Conservation (phyloP, 30 jellyfish, hydroid and myxozoan species). For the Morbakka virulenta region DNA sequence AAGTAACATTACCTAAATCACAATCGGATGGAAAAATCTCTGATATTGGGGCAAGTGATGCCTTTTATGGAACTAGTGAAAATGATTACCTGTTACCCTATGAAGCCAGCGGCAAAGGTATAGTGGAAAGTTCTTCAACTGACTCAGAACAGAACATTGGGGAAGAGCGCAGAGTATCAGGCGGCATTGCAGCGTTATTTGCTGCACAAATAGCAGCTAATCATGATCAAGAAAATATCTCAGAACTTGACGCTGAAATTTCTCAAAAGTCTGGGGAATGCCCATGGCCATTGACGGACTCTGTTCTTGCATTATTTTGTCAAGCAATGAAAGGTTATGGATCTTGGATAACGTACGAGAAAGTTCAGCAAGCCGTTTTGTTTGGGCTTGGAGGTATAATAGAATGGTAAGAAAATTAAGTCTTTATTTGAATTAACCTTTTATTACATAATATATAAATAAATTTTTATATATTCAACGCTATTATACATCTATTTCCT, state of each 20-base stretch:
- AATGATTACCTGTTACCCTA: no score
- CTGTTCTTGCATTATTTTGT: constrained; percentile 73
- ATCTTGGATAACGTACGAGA: constrained; percentile 89
- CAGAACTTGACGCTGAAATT: constrained; percentile 59
- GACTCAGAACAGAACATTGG: neutral
- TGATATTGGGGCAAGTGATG: neutral
- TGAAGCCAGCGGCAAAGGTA: no score
- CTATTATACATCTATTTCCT: no score
- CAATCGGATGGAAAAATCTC: neutral
- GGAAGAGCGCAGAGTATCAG: constrained; percentile 24
- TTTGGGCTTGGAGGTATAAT: constrained; percentile 87
- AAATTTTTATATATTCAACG: neutral
- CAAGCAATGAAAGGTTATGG: constrained; percentile 71
- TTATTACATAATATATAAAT: neutral
- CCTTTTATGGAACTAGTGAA: no score
- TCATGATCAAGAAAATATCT: constrained; percentile 36
- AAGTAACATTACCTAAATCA: neutral
- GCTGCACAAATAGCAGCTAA: constrained; percentile 69
- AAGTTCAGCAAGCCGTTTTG: constrained; percentile 89
- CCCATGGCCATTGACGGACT: constrained; percentile 96
- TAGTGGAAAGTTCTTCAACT: no score
- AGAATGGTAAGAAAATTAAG: constrained; percentile 68
- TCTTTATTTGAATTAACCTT: neutral
- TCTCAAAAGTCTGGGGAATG: constrained; percentile 65
- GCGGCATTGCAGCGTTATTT: constrained; percentile 60